Evolutionary conservation across 2,797 vertebrate genomes (phyloP).

Genomic region (Lindbergichthys nudifrons): DNA sequence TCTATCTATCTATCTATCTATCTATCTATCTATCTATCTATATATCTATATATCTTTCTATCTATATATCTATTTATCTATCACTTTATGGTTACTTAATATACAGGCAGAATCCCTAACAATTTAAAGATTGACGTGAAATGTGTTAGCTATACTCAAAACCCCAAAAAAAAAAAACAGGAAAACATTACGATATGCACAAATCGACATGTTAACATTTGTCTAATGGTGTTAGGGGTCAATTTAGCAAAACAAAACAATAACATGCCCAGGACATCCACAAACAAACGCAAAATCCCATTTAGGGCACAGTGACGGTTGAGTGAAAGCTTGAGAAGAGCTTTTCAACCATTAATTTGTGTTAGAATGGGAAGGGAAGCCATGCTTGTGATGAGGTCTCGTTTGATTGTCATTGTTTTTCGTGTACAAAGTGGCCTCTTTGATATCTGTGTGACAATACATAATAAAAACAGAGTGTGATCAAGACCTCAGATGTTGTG

Average conservation of each 20-base stretch:
- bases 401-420: conserved; percentile 5
- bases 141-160: background rate
- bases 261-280: background rate
- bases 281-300: background rate
- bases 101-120: background rate
- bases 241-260: too few relatives aligned
- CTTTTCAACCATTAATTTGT: too few relatives aligned
- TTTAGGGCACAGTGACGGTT: background rate
- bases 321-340: background rate
- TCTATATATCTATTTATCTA: too few relatives aligned
- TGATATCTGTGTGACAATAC: conserved; percentile 13
- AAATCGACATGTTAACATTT: too few relatives aligned
- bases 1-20: too few relatives aligned
- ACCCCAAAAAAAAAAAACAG: background rate
- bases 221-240: too few relatives aligned
- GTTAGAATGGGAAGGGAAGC: background rate
- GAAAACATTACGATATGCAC: background rate
- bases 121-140: background rate
- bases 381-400: background rate
- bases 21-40: too few relatives aligned
- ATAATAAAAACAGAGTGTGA: background rate
- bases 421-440: background rate
- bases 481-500: conserved; percentile 39
- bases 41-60: too few relatives aligned
- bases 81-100: background rate